Percentiles rank a stretch among this genome's conserved stretches.
Conservation (phyloP, 1,140 invertebrate genomes). For the Parasteatoda tepidariorum region DNA sequence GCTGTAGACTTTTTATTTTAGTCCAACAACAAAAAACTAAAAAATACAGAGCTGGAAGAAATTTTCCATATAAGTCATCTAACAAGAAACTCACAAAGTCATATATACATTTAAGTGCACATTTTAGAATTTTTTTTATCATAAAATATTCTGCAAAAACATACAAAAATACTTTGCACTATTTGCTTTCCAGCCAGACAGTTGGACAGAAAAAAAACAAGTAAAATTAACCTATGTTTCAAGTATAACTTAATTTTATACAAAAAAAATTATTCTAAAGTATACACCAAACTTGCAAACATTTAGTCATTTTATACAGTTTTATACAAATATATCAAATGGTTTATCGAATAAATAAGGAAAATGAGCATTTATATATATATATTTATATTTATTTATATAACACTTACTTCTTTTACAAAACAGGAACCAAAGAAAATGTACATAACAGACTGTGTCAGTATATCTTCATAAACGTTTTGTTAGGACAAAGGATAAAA, state of each 20-base stretch:
- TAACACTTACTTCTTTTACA: slow-evolving; percentile 8
- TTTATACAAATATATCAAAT: slow-evolving; percentile 36
- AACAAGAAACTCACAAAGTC: slow-evolving; percentile 9
- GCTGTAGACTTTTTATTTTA: too few species aligned
- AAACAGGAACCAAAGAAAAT: neutral
- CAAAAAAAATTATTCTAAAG: slow-evolving; percentile 3
- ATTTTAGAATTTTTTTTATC: slow-evolving; percentile 20
- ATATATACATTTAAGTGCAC: slow-evolving; percentile 46
- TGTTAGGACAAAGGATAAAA: neutral
- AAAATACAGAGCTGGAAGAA: neutral
- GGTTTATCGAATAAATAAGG: slow-evolving; percentile 30
- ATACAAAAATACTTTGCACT: slow-evolving; percentile 55
- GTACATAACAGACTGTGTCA: slow-evolving; percentile 1
- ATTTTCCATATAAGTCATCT: neutral
- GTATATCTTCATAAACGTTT: slow-evolving; percentile 4
- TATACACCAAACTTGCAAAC: neutral
- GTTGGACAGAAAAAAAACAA: slow-evolving; percentile 24
- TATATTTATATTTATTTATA: too few species aligned
- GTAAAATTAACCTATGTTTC: neutral
- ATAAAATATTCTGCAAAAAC: slow-evolving; percentile 56
- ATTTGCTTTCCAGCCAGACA: slow-evolving; percentile 13
- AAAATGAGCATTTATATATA: slow-evolving; percentile 23
- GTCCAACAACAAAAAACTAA: too few species aligned
- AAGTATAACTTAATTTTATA: slow-evolving; percentile 24
- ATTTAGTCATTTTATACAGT: slow-evolving; percentile 24